Conservation (phyloP, 1,140 invertebrate genomes). For the Triops cancriformis region DNA sequence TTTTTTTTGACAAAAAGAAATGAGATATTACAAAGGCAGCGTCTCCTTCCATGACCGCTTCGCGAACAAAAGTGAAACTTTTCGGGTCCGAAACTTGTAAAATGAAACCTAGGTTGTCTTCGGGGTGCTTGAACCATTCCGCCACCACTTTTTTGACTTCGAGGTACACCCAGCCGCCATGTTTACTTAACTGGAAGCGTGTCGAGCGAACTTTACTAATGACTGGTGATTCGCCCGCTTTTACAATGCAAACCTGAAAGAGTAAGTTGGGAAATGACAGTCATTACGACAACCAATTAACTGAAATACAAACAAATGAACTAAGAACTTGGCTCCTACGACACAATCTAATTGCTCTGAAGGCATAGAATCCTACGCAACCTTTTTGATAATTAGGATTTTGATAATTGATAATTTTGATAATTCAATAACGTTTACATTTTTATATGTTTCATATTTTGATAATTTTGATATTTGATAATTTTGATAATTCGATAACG, state of each 20-base stretch:
- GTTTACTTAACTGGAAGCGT: constrained; percentile 29
- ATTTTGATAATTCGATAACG: no score
- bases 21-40: neutral
- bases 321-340: no score
- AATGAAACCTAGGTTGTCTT: constrained; percentile 62
- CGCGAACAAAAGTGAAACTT: neutral
- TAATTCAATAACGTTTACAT: no score
- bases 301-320: no score
- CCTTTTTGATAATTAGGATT: no score
- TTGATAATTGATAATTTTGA: no score
- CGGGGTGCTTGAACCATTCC: constrained; percentile 61
- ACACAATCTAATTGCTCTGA: no score
- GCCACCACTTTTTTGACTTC: constrained; percentile 65
- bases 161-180: constrained; percentile 60
- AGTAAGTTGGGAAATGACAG: neutral
- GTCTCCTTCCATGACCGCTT: constrained; percentile 5
- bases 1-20: no score
- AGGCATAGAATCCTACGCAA: no score
- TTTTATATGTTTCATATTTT: no score
- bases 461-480: no score
- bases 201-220: constrained; percentile 25
- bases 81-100: constrained; percentile 47
- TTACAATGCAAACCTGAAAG: constrained; percentile 27
- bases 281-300: no score
- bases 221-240: constrained; percentile 28